phyloP scores from a whole-genome alignment of 2,797 vertebrate genomes.

The Anniella stebbinsi region DNA sequence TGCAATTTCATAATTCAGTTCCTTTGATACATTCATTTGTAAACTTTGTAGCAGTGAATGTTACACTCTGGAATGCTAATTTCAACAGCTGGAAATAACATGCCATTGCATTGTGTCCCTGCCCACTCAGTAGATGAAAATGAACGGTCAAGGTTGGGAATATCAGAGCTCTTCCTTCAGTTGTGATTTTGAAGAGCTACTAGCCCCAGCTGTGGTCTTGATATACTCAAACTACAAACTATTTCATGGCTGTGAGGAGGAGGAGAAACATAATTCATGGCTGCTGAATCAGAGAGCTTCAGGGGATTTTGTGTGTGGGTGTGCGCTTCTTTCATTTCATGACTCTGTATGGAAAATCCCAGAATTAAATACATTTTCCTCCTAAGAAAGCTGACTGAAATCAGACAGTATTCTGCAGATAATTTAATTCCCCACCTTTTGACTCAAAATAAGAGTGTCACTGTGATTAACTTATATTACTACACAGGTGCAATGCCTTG shows the following conservation, averaged over 20 bases:
- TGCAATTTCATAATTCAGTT: not conserved
- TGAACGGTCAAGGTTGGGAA: not conserved
- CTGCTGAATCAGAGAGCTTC: not conserved
- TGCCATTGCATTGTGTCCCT: not conserved
- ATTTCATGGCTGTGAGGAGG: not conserved
- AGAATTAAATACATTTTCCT: slow-evolving; percentile 27
- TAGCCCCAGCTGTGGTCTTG: not conserved
- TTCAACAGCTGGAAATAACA: not conserved
- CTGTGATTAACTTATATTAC: slow-evolving; percentile 16
- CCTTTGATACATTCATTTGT: not conserved
- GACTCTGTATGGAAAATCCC: not conserved
- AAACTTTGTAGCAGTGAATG: not conserved
- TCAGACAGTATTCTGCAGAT: slow-evolving; percentile 9
- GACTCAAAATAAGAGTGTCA: not conserved
- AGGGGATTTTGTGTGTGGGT: not conserved
- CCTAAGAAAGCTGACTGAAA: slow-evolving; percentile 35
- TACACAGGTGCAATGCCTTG: not conserved
- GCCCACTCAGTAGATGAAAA: not conserved
- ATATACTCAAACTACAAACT: not conserved
- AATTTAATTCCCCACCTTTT: slow-evolving; percentile 6
- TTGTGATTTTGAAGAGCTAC: not conserved
- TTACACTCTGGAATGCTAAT: not conserved
- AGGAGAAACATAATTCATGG: not conserved
- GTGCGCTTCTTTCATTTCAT: slow-evolving; percentile 29
- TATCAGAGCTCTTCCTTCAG: not conserved